phyloP scores from a whole-genome alignment of 2,113 vertebrate species.

The Camelus bactrianus region DNA sequence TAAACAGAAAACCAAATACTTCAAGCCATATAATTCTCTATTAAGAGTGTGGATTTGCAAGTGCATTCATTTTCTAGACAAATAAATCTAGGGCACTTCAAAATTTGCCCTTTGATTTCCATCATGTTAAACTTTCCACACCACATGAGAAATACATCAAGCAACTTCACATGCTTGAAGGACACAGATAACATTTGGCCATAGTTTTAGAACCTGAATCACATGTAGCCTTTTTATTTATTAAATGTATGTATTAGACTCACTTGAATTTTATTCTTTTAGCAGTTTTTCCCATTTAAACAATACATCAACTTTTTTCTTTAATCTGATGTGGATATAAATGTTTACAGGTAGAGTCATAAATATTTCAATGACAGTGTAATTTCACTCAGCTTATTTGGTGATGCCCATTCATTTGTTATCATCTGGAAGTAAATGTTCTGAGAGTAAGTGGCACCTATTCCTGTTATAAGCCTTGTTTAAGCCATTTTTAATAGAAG shows the following conservation, averaged over 20 bases:
- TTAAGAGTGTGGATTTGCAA: neutral
- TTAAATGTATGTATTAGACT: neutral
- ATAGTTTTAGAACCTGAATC: neutral
- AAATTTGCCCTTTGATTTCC: neutral
- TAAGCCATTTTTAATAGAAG: conserved; percentile 37
- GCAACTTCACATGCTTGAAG: neutral
- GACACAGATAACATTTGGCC: neutral
- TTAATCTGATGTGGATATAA: neutral
- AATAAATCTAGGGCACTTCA: neutral
- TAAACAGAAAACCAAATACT: conserved; percentile 40
- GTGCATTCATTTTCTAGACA: neutral
- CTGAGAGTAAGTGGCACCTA: neutral
- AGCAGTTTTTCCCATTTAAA: neutral
- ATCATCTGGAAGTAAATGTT: neutral
- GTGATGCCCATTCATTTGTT: neutral
- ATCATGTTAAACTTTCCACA: neutral
- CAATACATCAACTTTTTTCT: neutral
- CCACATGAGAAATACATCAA: neutral
- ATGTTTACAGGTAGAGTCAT: neutral
- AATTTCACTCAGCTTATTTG: conserved; percentile 26
- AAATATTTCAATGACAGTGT: neutral
- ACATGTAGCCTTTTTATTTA: neutral
- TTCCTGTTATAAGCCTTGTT: neutral
- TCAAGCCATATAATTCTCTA: neutral
- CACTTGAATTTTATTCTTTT: neutral